Evolutionary conservation across 2,888 invertebrate genomes (phyloP).

Genomic region (Perizoma affinitatum): DNA sequence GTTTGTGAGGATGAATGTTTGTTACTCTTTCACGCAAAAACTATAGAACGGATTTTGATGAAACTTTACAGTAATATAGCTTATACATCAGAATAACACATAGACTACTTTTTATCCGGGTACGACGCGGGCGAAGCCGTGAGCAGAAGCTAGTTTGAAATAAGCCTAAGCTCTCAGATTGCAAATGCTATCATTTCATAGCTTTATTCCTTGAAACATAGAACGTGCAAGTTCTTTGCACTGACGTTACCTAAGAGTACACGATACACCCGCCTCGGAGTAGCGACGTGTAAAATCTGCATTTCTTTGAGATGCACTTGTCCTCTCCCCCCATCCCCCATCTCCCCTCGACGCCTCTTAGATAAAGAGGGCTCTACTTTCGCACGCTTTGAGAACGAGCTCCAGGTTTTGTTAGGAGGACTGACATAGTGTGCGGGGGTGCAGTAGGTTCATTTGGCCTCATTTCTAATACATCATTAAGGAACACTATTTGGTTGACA

Average conservation of each 20-base stretch:
- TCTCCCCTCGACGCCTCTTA: conserved; percentile 65
- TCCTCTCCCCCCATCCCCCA: conserved; percentile 49
- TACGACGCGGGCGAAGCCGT: too few relatives aligned
- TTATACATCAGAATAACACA: too few relatives aligned
- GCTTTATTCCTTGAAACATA: not conserved
- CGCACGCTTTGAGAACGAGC: conserved; percentile 76
- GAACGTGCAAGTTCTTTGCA: conserved; percentile 33
- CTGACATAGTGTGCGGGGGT: conserved; percentile 24
- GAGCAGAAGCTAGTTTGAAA: too few relatives aligned
- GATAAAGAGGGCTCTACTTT: conserved; percentile 81
- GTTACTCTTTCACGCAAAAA: too few relatives aligned
- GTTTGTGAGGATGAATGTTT: too few relatives aligned
- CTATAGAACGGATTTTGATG: too few relatives aligned
- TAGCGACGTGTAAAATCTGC: conserved; percentile 85
- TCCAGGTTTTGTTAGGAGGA: conserved; percentile 72
- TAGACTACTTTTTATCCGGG: too few relatives aligned
- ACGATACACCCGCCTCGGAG: conserved; percentile 77
- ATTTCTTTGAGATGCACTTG: conserved; percentile 85
- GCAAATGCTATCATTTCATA: too few relatives aligned
- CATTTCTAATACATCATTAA: conserved; percentile 5
- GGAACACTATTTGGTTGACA: too few relatives aligned
- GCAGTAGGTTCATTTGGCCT: conserved; percentile 19
- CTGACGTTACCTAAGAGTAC: conserved; percentile 51
- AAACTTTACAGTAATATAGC: too few relatives aligned
- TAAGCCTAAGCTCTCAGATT: too few relatives aligned